A percentile compares a stretch with the other conserved stretches of the same genome.
phyloP scores from a whole-genome alignment of 2,113 vertebrate species.

The Turnix velox region DNA sequence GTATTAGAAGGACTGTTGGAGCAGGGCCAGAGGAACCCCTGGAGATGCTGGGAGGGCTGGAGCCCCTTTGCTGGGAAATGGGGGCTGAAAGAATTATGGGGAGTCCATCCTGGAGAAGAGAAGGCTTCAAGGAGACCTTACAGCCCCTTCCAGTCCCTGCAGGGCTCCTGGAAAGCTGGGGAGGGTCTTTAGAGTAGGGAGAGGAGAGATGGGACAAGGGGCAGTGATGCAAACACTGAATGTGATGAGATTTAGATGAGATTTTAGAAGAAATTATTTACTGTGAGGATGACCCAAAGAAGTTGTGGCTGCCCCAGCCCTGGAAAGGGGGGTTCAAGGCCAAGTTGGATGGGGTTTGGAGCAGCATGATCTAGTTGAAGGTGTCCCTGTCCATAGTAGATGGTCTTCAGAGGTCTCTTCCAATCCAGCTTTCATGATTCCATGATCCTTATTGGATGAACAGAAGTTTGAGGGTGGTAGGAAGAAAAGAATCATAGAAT shows the following conservation, averaged over 20 bases:
- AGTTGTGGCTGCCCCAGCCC: neutral
- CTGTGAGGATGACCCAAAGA: too few species aligned
- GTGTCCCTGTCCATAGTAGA: neutral
- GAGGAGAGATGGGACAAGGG: too few species aligned
- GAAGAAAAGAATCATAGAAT: neutral
- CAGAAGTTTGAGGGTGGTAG: neutral
- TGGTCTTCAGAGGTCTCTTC: neutral
- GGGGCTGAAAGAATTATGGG: neutral
- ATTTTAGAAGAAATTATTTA: too few species aligned
- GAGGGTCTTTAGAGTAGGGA: too few species aligned
- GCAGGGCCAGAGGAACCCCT: neutral
- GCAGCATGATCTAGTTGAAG: neutral
- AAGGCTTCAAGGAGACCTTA: neutral
- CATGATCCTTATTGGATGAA: neutral
- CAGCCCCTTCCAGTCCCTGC: neutral
- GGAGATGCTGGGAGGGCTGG: neutral
- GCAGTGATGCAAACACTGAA: too few species aligned
- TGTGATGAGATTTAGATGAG: too few species aligned
- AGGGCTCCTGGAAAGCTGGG: too few species aligned
- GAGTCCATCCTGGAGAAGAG: neutral
- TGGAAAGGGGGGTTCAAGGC: neutral
- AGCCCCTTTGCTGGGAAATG: neutral
- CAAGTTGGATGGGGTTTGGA: neutral
- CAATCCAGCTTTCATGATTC: neutral
- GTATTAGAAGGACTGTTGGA: neutral